These are phyloP conservation scores for Linyphia triangularis DNA, from an alignment of 2,888 invertebrate genomes.

Conservation along the genomic window DNA sequence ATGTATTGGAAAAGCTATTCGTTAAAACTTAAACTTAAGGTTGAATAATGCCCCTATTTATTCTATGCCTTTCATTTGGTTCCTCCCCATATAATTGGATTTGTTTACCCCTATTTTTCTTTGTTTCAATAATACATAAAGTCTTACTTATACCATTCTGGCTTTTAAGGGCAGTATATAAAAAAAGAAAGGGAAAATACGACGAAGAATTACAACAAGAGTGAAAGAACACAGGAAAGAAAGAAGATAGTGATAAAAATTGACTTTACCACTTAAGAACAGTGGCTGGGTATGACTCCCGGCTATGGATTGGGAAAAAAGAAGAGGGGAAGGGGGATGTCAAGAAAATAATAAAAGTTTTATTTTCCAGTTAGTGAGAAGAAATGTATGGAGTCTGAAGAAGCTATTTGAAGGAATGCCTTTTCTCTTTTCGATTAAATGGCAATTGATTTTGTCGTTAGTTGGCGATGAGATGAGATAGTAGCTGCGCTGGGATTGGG, in stretches of 20 bases:
- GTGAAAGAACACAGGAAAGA: background rate
- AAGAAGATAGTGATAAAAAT: conserved; percentile 29
- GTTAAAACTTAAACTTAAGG: no score
- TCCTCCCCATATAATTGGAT: no score
- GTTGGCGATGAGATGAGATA: background rate
- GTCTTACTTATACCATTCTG: no score
- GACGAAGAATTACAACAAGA: background rate
- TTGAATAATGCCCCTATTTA: no score
- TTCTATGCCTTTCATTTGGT: no score
- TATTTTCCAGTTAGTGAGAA: conserved; percentile 43
- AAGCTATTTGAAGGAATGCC: background rate
- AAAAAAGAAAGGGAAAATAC: conserved; percentile 20
- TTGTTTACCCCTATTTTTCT: no score
- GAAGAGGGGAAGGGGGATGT: background rate
- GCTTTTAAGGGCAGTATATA: conserved; percentile 20
- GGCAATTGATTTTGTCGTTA: conserved; percentile 49
- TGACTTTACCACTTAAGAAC: conserved; percentile 64
- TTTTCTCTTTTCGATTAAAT: conserved; percentile 38
- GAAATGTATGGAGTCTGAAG: conserved; percentile 22
- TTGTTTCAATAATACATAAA: no score
- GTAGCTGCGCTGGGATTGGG: no score
- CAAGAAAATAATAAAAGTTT: conserved; percentile 32
- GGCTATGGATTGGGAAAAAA: background rate
- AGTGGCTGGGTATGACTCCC: background rate
- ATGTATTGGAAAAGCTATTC: no score